Evolutionary conservation across 2,113 vertebrate species (phyloP), one percentile per base, ranked within the genome.

Genomic region (Malaclemys terrapin): DNA sequence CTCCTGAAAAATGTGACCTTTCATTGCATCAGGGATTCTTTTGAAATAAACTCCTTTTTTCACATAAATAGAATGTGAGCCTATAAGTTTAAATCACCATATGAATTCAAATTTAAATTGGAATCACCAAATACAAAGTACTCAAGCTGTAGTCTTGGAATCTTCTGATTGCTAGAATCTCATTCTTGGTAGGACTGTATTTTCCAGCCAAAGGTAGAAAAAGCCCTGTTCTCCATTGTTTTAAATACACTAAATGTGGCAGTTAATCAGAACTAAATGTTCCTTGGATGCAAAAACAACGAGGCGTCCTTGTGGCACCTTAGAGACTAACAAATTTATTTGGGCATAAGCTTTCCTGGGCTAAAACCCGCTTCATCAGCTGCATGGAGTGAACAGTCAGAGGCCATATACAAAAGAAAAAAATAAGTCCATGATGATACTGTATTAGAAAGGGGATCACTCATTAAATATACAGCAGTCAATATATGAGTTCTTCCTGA

Each of bases 1-100:
- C 93, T 93, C 89, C 25, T 83, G 89, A 45, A 93, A 94, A 82
- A 80, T 3, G 4, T 0, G 25, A 4, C 85, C 83, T 97, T 89
- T 85, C 87, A 47, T 89, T 53, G 5, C 53, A 83, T 25, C 17
- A 12, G 82, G 25, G 87, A 95, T 97, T 53, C 93, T 72, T 90
- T 65, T 84, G 62, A 94, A 91, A 91, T 89, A 94, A 94, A 94
- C 38, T 27, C 82, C 85, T 96, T 93, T 89, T 91, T 93, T 69
- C 65, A 89, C 93, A 94, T 53, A 89, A 95, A 65, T 19, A 91
- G 89, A 78, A 35, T 16, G 13, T 78, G 50, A 57, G 50, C 52
- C 53, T 78, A 62, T 82, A 95, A 89, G 76, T 89, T 84, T 53
- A 42, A 93, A 84, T 88, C n/a, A 80, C 56, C 20, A 38, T 82